A percentile compares a stretch with the other conserved stretches of the same genome.
Evolutionary conservation across 2,888 invertebrate genomes (phyloP).

Genomic region (Villa cingulata): DNA sequence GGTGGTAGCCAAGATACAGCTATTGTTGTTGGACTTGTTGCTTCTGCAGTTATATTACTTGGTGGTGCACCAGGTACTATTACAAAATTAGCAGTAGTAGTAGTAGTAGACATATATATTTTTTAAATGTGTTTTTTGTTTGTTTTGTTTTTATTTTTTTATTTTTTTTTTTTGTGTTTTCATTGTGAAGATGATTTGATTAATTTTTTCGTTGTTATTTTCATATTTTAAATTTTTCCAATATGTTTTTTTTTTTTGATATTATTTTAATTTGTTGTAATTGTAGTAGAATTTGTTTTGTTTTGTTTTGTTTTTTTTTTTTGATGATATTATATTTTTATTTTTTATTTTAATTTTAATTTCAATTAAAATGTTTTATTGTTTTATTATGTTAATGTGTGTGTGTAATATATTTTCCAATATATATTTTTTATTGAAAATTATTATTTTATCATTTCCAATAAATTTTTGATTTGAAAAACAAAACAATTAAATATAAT

Average conservation of each 20-base stretch:
- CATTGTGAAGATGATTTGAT: constrained; percentile 11
- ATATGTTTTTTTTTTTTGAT: no score
- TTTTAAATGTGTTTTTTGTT: constrained; percentile 17
- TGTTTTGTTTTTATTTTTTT: constrained; percentile 4
- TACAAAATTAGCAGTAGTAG: no score
- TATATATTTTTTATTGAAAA: no score
- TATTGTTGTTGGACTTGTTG: constrained; percentile 79
- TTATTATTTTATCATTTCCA: no score
- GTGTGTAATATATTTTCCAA: no score
- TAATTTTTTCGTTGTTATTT: background rate
- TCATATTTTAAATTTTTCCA: no score
- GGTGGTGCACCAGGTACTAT: constrained; percentile 95
- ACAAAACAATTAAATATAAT: no score
- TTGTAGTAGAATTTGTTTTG: background rate
- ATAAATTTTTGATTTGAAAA: no score
- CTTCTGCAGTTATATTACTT: constrained; percentile 78
- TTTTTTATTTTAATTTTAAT: background rate
- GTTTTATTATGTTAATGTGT: no score
- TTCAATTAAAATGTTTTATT: no score
- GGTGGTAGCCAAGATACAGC: constrained; percentile 88
- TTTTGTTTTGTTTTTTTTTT: background rate
- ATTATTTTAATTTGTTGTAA: no score
- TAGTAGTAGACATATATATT: no score
- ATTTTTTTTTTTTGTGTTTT: background rate
- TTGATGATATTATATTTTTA: background rate